Evolutionary conservation across 2,888 invertebrate genomes (phyloP).

Genomic region (Dryobota labecula): DNA sequence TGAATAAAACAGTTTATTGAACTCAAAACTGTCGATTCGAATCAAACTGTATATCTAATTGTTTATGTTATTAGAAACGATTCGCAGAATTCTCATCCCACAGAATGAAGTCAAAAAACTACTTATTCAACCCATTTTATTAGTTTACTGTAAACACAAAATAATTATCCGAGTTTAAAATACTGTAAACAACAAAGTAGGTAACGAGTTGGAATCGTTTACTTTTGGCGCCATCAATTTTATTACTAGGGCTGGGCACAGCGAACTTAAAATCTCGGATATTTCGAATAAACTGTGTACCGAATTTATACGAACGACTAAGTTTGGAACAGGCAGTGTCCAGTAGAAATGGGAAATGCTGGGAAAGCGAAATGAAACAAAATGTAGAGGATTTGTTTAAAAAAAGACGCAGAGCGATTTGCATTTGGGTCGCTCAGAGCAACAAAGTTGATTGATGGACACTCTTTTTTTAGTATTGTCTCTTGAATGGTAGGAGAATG

Average conservation of each 20-base stretch:
- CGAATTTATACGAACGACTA: slow-evolving; percentile 45
- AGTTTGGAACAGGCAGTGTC: slow-evolving; percentile 48
- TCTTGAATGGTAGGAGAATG: background rate
- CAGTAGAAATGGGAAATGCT: slow-evolving; percentile 41
- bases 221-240: slow-evolving; percentile 67
- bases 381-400: slow-evolving; percentile 49
- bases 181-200: slow-evolving; percentile 60
- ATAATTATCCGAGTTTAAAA: slow-evolving; percentile 42
- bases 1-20: slow-evolving; percentile 18
- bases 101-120: slow-evolving; percentile 40
- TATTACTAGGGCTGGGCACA: slow-evolving; percentile 51
- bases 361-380: slow-evolving; percentile 32
- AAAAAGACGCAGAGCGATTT: slow-evolving; percentile 44
- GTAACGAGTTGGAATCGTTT: slow-evolving; percentile 67
- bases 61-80: slow-evolving; percentile 19
- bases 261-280: background rate
- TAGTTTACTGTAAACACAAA: slow-evolving; percentile 49
- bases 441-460: slow-evolving; percentile 49
- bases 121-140: slow-evolving; percentile 38
- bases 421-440: slow-evolving; percentile 36
- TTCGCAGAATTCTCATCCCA: slow-evolving; percentile 16
- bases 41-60: slow-evolving; percentile 28
- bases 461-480: slow-evolving; percentile 11
- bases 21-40: slow-evolving; percentile 7
- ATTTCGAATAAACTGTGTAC: slow-evolving; percentile 38